These are phyloP conservation scores for Lasiurus borealis DNA, from an alignment of 2,113 vertebrate species.

Conservation along the genomic window DNA sequence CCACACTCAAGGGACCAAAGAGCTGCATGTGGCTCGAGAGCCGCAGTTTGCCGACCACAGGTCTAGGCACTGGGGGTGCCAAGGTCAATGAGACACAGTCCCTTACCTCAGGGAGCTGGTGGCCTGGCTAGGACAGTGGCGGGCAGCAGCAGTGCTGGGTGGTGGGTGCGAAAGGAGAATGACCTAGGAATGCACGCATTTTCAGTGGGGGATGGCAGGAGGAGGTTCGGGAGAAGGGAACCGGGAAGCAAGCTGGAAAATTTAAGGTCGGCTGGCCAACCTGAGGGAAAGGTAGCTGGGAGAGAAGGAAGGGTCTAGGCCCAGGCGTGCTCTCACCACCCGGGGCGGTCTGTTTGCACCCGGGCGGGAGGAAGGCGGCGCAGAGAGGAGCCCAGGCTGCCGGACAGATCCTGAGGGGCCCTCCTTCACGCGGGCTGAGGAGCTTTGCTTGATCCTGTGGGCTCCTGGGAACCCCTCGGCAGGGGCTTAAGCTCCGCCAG, in stretches of 20 bases:
- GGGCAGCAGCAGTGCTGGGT: background rate
- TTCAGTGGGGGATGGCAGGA: background rate
- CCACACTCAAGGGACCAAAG: too few relatives aligned
- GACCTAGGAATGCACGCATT: background rate
- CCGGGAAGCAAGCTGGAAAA: background rate
- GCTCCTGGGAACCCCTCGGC: background rate
- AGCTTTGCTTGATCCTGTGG: background rate
- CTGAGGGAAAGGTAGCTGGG: background rate
- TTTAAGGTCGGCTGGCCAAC: background rate
- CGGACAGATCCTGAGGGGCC: background rate
- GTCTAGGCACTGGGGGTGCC: background rate
- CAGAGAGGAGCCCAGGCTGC: background rate
- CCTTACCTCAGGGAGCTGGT: background rate
- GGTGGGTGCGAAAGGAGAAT: background rate
- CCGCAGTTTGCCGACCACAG: too few relatives aligned
- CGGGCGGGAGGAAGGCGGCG: background rate
- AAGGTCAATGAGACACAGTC: background rate
- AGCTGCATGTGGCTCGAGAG: too few relatives aligned
- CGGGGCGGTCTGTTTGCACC: background rate
- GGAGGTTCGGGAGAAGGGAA: background rate
- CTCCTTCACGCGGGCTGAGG: background rate
- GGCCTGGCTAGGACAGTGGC: background rate
- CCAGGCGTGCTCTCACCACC: background rate
- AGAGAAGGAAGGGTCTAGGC: background rate
- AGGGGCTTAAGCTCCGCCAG: slow-evolving; percentile 11